Conservation (phyloP, 2,797 vertebrate species). For the Esox lucius region DNA sequence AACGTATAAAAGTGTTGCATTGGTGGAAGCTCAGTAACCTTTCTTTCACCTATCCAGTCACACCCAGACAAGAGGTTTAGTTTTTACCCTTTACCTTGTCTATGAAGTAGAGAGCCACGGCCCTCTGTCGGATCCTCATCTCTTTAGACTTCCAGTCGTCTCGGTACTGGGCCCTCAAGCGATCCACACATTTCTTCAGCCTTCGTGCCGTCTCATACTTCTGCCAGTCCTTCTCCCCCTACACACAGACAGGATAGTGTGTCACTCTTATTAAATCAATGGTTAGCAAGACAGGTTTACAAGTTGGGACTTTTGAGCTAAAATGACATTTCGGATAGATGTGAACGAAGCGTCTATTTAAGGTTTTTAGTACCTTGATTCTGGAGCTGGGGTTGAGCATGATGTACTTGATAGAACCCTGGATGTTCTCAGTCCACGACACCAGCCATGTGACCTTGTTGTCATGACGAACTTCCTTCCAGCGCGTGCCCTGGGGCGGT, state of each 20-base stretch:
- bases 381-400: conserved; percentile 97
- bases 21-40: background rate
- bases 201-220: conserved; percentile 85
- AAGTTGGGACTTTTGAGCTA: too few species aligned
- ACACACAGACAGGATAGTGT: conserved; percentile 16
- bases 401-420: conserved; percentile 96
- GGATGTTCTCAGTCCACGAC: conserved; percentile 97
- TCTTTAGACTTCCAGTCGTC: conserved; percentile 83
- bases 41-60: background rate
- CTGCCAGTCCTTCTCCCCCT: conserved; percentile 93
- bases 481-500: conserved; percentile 87
- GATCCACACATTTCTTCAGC: conserved; percentile 79
- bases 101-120: conserved; percentile 90
- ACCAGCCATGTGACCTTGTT: conserved; percentile 97
- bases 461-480: conserved; percentile 95
- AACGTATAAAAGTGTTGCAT: background rate
- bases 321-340: too few species aligned
- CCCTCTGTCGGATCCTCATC: conserved; percentile 82
- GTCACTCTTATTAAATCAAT: too few species aligned
- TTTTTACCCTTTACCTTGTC: conserved; percentile 77
- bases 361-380: conserved; percentile 84
- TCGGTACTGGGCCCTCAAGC: conserved; percentile 77
- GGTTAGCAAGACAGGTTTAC: too few species aligned
- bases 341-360: background rate
- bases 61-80: background rate